Evolutionary conservation across 2,797 vertebrate genomes (phyloP), one percentile per base, ranked within the genome.

Genomic region (Danio jaintianensis): DNA sequence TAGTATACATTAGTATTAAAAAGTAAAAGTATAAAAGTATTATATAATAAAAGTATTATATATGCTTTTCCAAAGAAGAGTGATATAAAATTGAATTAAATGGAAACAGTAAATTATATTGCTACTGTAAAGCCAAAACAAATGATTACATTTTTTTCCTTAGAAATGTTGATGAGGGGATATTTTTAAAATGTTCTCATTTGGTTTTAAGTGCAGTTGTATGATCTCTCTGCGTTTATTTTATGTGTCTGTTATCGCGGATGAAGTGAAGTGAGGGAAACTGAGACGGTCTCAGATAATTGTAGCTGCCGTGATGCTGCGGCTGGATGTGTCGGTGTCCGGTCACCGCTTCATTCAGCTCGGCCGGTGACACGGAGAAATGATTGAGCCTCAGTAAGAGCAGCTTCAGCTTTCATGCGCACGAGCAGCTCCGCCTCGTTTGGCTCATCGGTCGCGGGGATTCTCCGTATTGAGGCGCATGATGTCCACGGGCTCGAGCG

Each of bases 261-360:
- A 69, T 70, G 16, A 50, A 69, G 9, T 47, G 66, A n/a, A 69
- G 47, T 50, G 15, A 13, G 42, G 50, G 36, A 70, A 55, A 70
- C 50, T 42, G 68, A 70, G 38, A 52, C 48, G 2, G 36, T 8
- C 11, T 40, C 48, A 18, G 48, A 16, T 68, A 70, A 70, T 70
- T 70, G 36, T 29, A 59, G 40, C 55, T 58, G 40, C 38, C 43
- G 36, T 40, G 52, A 72, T 72, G 69, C 52, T n/a, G 55, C 38
- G 43, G 8, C 2, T 1, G 12, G 48, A 52, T 8, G 10, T 29
- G 29, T 52, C 9, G 20, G 53, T 73, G 29, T 59, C 55, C 18
- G 71, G 20, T 73, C 71, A 73, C 55, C 42, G 50, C 36, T 70
- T 70, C 48, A 40, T 55, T 70, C n/a, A 70, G 10, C 48, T 6